Conservation (phyloP, 2,113 vertebrate species). For the Archilochus colubris region DNA sequence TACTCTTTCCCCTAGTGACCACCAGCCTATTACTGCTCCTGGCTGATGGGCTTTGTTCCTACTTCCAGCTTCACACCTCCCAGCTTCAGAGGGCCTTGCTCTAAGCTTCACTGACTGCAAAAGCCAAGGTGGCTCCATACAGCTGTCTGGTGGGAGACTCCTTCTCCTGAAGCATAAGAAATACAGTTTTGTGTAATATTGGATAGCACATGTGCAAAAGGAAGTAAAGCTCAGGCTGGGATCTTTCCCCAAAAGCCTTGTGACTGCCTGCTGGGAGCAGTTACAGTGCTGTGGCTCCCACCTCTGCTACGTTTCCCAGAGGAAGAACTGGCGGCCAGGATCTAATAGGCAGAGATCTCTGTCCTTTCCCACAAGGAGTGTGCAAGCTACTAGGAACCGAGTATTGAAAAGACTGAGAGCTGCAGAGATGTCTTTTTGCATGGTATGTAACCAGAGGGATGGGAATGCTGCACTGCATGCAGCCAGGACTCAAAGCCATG, state of each 20-base stretch:
- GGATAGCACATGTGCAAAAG: not conserved
- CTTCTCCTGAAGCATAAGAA: not conserved
- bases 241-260: rapidly evolving
- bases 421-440: slow-evolving; percentile 65
- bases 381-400: slow-evolving; percentile 64
- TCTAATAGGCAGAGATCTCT: slow-evolving; percentile 52
- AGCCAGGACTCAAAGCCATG: not conserved
- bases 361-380: slow-evolving; percentile 68
- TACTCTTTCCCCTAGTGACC: not conserved
- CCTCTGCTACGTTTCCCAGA: not conserved
- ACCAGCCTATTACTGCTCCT: not conserved
- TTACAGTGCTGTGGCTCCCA: not conserved
- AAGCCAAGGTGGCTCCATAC: not conserved
- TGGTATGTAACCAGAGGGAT: not conserved
- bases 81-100: not conserved
- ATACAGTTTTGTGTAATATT: not conserved
- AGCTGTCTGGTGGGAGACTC: not conserved
- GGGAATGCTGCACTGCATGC: not conserved
- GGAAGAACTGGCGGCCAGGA: not conserved
- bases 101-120: not conserved
- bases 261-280: not conserved
- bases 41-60: not conserved
- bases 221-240: not conserved
- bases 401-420: slow-evolving; percentile 65
- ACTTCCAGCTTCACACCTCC: not conserved